A percentile compares a stretch with the other conserved stretches of the same genome.
Conservation (phyloP, 2,888 invertebrate genomes). For the Gastrophysa polygoni region DNA sequence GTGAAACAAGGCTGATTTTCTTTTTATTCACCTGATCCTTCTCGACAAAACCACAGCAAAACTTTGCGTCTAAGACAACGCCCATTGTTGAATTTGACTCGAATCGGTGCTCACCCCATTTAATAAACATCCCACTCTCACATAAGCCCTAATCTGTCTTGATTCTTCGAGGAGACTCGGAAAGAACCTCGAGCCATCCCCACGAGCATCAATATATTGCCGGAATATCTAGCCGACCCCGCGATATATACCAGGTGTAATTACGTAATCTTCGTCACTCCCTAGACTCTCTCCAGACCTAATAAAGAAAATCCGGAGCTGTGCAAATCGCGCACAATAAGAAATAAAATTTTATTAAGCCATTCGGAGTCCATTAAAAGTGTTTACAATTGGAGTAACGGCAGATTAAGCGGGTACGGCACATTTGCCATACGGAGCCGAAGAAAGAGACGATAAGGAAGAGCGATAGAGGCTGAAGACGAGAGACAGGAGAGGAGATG, state of each 20-base stretch:
- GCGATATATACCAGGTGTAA: neutral
- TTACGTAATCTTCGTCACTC: neutral
- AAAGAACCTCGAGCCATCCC: no score
- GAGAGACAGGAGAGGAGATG: constrained; percentile 14
- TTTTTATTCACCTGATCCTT: no score
- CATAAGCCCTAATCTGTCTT: no score
- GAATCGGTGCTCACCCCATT: no score
- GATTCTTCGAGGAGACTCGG: no score
- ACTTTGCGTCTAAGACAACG: no score
- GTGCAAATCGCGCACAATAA: constrained; percentile 40
- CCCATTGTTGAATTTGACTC: no score
- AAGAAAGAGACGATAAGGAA: constrained; percentile 2
- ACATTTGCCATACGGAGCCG: constrained; percentile 32
- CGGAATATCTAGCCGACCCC: neutral
- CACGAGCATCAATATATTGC: no score
- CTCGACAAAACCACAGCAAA: no score
- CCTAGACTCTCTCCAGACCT: neutral
- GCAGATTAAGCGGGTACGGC: constrained; percentile 39
- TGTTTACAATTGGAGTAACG: constrained; percentile 47
- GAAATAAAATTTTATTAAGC: constrained; percentile 47
- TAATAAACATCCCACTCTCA: no score
- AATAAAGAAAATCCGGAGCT: constrained; percentile 34
- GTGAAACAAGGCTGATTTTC: no score
- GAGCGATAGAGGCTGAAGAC: neutral
- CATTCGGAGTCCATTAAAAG: constrained; percentile 45